Percentiles rank a stretch among this genome's conserved stretches.
Evolutionary conservation across 2,888 invertebrate species (phyloP).

Genomic region (Temnothorax unifasciatus): DNA sequence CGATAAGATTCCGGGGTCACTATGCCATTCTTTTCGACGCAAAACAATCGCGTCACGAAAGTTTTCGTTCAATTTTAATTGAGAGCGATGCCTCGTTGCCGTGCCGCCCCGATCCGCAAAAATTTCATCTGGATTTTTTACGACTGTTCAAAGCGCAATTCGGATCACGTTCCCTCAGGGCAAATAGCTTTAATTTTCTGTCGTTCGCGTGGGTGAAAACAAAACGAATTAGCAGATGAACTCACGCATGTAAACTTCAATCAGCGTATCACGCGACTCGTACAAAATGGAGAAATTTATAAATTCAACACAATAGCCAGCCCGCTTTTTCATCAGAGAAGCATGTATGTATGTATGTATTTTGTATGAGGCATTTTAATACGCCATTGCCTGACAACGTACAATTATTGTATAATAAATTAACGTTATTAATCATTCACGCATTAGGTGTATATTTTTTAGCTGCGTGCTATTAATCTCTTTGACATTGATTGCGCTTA

Average conservation of each 20-base stretch:
- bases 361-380: conserved; percentile 6
- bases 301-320: not conserved
- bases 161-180: not conserved
- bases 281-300: not conserved
- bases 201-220: conserved; percentile 1
- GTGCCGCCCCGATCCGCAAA: conserved; percentile 48
- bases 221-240: not conserved
- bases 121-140: conserved; percentile 57
- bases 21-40: conserved; percentile 51
- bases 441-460: not conserved
- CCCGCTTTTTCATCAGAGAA: not conserved
- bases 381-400: not conserved
- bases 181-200: conserved; percentile 33
- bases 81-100: conserved; percentile 71
- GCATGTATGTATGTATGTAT: not conserved
- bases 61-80: conserved; percentile 64
- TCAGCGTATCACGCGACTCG: conserved; percentile 11
- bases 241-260: not conserved
- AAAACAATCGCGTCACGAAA: conserved; percentile 52
- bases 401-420: conserved; percentile 23
- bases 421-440: conserved; percentile 11
- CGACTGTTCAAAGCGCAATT: conserved; percentile 9
- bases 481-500: conserved; percentile 23
- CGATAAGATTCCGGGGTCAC: not conserved
- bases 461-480: conserved; percentile 5